Base-by-base conservation (phyloP, 2,797 vertebrate species). In the Pelochelys cantorii region DNA sequence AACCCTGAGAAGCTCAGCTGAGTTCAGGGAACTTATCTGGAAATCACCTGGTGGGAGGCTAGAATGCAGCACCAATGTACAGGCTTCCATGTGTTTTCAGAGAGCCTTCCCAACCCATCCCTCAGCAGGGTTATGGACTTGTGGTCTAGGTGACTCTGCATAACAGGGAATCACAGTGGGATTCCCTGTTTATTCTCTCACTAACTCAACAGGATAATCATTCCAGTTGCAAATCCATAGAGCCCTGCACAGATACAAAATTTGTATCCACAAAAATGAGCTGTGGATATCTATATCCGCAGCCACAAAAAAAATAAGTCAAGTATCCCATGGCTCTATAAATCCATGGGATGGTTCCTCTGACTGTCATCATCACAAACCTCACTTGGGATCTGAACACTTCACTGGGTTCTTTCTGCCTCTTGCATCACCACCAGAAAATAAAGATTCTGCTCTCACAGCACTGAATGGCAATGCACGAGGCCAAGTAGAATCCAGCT, bases 401-500 rank as follows among this genome's bases (percentile, higher is more conserved):
- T 37, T 77, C 81, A 56, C 20, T n/a, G 37, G 29, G 48, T 3
- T 54, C 81, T 91, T 86, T 77, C 78, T 83, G 56, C 34, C 17
- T 27, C 62, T 29, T 75, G 79, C 81, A 91, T 92, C 31, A 42
- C 34, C 79, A 7, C 12, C 27, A 12, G 75, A 55, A 94, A 71
- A 87, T n/a, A 15, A 87, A 78, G 34, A 7, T 65, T 83, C 80
- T 56, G 0, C 23, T n/a, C 60, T 85, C 53, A 37, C 18, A 94
- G 88, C 25, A 71, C 23, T 23, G 81, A 2, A 81, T 75, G 82
- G 79, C 54, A 83, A 6, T 31, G 86, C 25, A 52, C 77, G 0
- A 27, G 90, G 80, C 60, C 88, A 92, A 92, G 89, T 60, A 14
- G 89, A 95, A 95, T 82, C 55, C 88, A 92, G 87, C 65, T 85